Percentiles rank a stretch among this genome's conserved stretches.
Evolutionary conservation across 2,797 vertebrate genomes (phyloP).

Genomic region (Mustela erminea): DNA sequence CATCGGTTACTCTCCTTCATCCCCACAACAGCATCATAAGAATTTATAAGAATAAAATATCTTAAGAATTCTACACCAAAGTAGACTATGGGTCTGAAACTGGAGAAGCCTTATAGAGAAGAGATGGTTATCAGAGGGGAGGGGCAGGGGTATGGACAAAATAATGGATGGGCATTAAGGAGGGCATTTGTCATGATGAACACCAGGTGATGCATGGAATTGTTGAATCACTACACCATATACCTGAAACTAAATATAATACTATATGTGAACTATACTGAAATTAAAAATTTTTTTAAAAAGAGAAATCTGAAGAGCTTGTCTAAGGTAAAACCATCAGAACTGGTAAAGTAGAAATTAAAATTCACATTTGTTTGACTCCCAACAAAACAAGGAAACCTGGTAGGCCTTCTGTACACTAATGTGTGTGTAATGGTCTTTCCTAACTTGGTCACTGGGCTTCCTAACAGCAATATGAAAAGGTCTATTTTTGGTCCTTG

Average conservation of each 20-base stretch:
- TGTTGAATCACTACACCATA: background rate
- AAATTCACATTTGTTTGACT: background rate
- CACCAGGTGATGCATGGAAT: background rate
- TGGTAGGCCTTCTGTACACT: rapidly evolving
- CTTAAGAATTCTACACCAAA: background rate
- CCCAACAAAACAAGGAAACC: background rate
- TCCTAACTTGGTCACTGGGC: background rate
- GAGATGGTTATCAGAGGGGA: background rate
- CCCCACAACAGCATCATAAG: background rate
- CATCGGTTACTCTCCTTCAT: background rate
- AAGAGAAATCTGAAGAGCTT: background rate
- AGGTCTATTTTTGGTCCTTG: background rate
- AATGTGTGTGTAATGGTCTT: background rate
- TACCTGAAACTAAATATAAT: background rate
- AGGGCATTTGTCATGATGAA: background rate
- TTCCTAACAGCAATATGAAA: background rate
- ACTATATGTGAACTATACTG: background rate
- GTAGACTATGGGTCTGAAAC: background rate
- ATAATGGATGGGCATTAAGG: background rate
- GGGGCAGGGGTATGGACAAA: background rate
- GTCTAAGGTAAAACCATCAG: background rate
- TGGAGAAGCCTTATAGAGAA: background rate
- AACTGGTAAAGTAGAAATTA: background rate
- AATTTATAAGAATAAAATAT: background rate
- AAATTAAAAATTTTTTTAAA: background rate